Base-by-base conservation (phyloP, 1,140 invertebrate genomes). In the Trypoxylus dichotomus region DNA sequence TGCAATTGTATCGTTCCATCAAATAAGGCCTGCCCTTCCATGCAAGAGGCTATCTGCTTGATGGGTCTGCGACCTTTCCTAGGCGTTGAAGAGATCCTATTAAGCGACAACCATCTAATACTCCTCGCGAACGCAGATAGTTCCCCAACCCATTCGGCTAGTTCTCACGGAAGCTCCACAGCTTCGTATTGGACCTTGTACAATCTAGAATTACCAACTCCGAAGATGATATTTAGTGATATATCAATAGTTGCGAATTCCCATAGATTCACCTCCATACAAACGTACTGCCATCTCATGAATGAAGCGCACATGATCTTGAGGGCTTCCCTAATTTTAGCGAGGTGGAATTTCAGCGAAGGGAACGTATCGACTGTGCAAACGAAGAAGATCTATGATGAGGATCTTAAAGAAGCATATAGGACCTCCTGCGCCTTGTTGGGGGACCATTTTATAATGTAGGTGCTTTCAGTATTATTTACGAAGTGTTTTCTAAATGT, bases 41-140 rank as follows among this genome's bases (percentile, higher is more conserved):
- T 90, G 3, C 88, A 88, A 47, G 91, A 93, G 73, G 90, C 92
- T 0, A 90, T 94, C 41, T 94, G 92, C 74, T 84, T 95, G 8
- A 90, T 94, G 68, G 93, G 93, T 2, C 81, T 94, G 27, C 87
- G 92, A 75, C 92, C 93, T 0, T 95, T 95, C 81, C 85, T 94
- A 74, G 92, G 92, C 8, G 91, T 94, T 7, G 90, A 93, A 77
- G 88, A 89, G 80, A 84, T 94, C 0, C 85, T 93, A 13, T 86
- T 91, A 0, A 89, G 91, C 3, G 88, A 89, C 32, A 89, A 88
- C 76, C 89, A 90, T 82, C 85, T 95, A 3, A 87, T 93, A 15
- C 86, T 95, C 2, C 85, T 95, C 1, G 90, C 91, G 2, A 90
- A 89, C 81, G 87, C 88, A 1, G 91, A 93, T 54, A 88, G 87